These are phyloP conservation scores for Hephaestus fuliginosus DNA, from an alignment of 2,797 vertebrate species.

Conservation along the genomic window DNA sequence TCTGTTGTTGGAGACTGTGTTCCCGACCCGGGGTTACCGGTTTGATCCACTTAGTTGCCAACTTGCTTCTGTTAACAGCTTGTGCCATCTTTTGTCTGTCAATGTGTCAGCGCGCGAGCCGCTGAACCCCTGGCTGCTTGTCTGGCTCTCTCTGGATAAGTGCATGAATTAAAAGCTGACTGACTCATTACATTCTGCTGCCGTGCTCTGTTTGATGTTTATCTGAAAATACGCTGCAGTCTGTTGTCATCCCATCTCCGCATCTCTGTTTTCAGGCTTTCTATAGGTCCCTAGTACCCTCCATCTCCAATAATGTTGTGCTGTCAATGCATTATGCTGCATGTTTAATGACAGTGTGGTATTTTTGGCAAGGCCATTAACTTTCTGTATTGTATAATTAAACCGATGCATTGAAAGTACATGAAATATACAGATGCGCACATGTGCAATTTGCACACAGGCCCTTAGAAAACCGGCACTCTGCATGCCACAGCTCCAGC, in stretches of 20 bases:
- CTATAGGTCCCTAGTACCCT: neutral
- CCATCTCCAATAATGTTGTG: neutral
- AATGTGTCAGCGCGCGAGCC: constrained; percentile 21
- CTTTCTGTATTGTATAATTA: constrained; percentile 42
- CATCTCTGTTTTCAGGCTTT: neutral
- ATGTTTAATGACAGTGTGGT: constrained; percentile 26
- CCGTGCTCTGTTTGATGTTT: constrained; percentile 21
- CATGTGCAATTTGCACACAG: neutral
- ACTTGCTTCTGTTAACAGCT: constrained; percentile 19
- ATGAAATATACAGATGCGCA: constrained; percentile 16
- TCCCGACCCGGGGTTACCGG: neutral
- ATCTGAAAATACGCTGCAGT: constrained; percentile 4
- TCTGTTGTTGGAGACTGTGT: constrained; percentile 9
- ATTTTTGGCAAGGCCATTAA: constrained; percentile 37
- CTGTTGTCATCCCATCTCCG: constrained; percentile 3
- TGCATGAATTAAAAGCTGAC: constrained; percentile 37
- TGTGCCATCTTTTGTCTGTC: constrained; percentile 31
- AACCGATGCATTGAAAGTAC: constrained; percentile 2
- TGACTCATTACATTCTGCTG: constrained; percentile 40
- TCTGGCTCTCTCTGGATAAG: constrained; percentile 14
- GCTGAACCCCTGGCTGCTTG: constrained; percentile 1
- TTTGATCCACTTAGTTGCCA: constrained; percentile 21
- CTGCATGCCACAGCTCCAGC: constrained; percentile 1
- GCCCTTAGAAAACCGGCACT: neutral
- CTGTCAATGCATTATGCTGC: constrained; percentile 5